These are phyloP conservation scores for Choristoneura rosaceana DNA, from an alignment of 2,888 invertebrate species.

Conservation along the genomic window DNA sequence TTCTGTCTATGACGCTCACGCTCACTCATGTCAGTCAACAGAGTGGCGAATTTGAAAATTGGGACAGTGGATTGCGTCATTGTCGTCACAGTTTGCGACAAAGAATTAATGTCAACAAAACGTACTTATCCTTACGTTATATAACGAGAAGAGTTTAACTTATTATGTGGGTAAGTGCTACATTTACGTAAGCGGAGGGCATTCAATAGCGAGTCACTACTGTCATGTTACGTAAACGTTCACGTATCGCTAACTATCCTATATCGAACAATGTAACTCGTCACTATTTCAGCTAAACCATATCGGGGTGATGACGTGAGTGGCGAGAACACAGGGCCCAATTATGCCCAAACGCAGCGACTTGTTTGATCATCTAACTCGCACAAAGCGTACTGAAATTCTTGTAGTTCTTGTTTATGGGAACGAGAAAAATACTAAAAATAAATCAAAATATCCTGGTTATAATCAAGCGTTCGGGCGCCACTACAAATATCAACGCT, in stretches of 20 bases:
- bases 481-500: neutral
- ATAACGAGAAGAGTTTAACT: conserved; percentile 51
- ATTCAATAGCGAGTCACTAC: conserved; percentile 74
- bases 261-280: conserved; percentile 39
- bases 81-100: conserved; percentile 32
- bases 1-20: neutral
- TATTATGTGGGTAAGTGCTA: conserved; percentile 71
- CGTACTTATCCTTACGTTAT: conserved; percentile 38
- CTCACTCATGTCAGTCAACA: conserved; percentile 19
- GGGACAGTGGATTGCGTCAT: conserved; percentile 16
- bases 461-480: neutral
- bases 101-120: conserved; percentile 41
- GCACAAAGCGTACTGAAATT: neutral
- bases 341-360: neutral
- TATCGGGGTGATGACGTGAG: conserved; percentile 53
- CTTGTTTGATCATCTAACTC: neutral
- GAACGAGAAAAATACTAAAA: neutral
- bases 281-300: conserved; percentile 30
- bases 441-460: neutral
- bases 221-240: conserved; percentile 73
- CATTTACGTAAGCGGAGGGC: conserved; percentile 78
- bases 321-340: conserved; percentile 56
- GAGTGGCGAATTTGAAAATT: conserved; percentile 26
- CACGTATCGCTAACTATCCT: conserved; percentile 60
- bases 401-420: neutral